phyloP scores from a whole-genome alignment of 2,888 invertebrate genomes.

The Drosophila limbata region DNA sequence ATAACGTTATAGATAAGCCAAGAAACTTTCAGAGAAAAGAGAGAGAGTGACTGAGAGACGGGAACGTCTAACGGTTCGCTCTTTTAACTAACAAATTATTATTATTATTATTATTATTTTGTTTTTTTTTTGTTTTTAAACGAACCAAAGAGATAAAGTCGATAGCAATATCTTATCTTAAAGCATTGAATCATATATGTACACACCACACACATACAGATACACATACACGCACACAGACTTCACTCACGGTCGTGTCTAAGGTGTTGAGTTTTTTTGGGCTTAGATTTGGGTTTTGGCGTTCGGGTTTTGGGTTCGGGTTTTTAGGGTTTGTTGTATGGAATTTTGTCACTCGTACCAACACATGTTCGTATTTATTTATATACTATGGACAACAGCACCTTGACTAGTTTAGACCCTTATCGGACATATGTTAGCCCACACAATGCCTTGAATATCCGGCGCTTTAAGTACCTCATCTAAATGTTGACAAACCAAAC shows the following conservation, averaged over 20 bases:
- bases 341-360: no score
- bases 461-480: neutral
- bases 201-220: constrained; percentile 12
- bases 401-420: constrained; percentile 6
- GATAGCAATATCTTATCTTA: constrained; percentile 73
- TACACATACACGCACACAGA: constrained; percentile 3
- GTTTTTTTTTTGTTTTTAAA: constrained; percentile 13
- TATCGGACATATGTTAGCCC: constrained; percentile 20
- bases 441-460: constrained; percentile 13
- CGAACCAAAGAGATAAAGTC: constrained; percentile 59
- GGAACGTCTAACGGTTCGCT: constrained; percentile 21
- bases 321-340: neutral
- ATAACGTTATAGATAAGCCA: constrained; percentile 34
- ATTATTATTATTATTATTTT: constrained; percentile 19
- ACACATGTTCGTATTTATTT: no score
- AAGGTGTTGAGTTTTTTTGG: neutral
- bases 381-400: neutral
- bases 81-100: constrained; percentile 51
- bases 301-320: neutral
- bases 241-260: constrained; percentile 33
- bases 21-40: constrained; percentile 6
- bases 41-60: neutral
- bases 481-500: constrained; percentile 5
- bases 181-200: constrained; percentile 62
- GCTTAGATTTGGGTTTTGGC: neutral